Conservation (phyloP, 2,797 vertebrate genomes). For the Ceyx erithaca region DNA sequence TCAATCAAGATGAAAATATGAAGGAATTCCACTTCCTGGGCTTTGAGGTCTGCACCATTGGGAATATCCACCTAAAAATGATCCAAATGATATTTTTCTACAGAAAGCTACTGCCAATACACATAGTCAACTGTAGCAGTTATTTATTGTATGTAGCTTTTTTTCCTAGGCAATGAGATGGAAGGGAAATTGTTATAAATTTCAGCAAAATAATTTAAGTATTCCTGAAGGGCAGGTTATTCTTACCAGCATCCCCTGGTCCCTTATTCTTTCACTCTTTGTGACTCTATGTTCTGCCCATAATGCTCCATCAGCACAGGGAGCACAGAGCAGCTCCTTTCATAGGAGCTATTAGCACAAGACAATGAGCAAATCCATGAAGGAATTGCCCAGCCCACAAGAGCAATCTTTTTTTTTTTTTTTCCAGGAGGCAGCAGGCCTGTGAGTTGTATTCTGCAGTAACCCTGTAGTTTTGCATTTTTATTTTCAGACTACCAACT, state of each 20-base stretch:
- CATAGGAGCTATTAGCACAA: background rate
- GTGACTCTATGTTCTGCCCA: background rate
- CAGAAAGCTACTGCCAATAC: background rate
- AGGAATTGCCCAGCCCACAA: background rate
- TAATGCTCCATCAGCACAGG: background rate
- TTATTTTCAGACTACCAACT: background rate
- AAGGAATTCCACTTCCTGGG: background rate
- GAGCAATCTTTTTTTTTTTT: background rate
- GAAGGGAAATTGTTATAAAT: background rate
- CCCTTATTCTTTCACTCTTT: background rate
- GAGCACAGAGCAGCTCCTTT: background rate
- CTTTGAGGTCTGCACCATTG: background rate
- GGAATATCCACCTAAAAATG: background rate
- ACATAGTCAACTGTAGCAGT: background rate
- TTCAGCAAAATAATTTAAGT: background rate
- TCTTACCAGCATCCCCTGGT: background rate
- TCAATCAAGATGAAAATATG: background rate
- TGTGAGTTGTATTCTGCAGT: background rate
- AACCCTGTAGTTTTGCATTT: background rate
- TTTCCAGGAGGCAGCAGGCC: background rate
- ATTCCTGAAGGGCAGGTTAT: background rate
- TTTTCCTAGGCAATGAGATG: background rate
- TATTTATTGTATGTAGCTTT: background rate
- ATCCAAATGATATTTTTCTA: background rate
- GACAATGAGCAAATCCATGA: background rate